Evolutionary conservation across 2,113 vertebrate species (phyloP).

Genomic region (Antechinus flavipes): DNA sequence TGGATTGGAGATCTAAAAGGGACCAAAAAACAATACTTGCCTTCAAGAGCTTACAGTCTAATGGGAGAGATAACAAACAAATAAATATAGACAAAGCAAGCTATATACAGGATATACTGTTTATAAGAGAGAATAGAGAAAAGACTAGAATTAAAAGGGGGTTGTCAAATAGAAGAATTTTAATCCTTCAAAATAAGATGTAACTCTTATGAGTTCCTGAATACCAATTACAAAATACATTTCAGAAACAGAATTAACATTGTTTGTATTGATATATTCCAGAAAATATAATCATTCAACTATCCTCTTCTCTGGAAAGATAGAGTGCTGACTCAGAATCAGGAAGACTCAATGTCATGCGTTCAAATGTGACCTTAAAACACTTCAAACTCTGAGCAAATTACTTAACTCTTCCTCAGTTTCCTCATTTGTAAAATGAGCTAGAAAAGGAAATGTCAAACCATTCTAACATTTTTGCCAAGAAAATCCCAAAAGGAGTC

Average conservation of each 20-base stretch:
- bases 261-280: neutral
- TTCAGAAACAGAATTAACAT: constrained; percentile 19
- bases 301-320: neutral
- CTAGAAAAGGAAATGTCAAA: neutral
- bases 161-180: neutral
- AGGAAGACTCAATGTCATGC: neutral
- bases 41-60: neutral
- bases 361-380: neutral
- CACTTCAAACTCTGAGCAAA: neutral
- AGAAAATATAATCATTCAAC: neutral
- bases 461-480: neutral
- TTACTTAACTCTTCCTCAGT: neutral
- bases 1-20: neutral
- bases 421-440: neutral
- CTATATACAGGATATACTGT: neutral
- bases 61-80: neutral
- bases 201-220: constrained; percentile 22
- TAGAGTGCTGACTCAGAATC: neutral
- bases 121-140: neutral
- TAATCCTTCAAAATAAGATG: neutral
- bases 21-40: neutral
- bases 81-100: neutral
- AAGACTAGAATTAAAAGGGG: neutral
- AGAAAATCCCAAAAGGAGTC: neutral
- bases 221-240: neutral